Evolutionary conservation across 2,113 vertebrate genomes (phyloP).

Genomic region (Brachyistius frenatus): DNA sequence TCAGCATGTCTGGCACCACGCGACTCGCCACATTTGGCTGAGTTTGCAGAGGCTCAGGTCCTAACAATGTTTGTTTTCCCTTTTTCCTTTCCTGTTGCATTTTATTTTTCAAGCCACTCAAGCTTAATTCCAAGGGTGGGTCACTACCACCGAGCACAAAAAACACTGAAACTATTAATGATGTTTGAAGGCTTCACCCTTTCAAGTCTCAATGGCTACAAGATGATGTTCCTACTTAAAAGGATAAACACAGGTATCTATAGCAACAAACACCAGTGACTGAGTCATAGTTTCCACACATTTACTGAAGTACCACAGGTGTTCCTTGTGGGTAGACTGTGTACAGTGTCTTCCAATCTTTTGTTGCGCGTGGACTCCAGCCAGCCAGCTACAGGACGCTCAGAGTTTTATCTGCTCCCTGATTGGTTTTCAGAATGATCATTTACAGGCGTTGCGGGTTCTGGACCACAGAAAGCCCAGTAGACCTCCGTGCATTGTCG

Average conservation of each 20-base stretch:
- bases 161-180: conserved; percentile 8
- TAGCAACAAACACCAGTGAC: conserved; percentile 57
- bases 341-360: neutral
- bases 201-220: conserved; percentile 17
- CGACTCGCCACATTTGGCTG: conserved; percentile 58
- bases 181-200: conserved; percentile 9
- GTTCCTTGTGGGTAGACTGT: conserved; percentile 43
- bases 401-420: conserved; percentile 51
- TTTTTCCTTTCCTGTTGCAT: conserved; percentile 16
- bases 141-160: neutral
- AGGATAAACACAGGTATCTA: conserved; percentile 56
- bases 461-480: conserved; percentile 44
- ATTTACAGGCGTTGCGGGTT: conserved; percentile 23
- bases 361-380: conserved; percentile 17
- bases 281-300: conserved; percentile 71
- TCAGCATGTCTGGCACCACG: conserved; percentile 68
- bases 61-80: conserved; percentile 63
- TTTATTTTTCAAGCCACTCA: conserved; percentile 10
- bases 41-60: conserved; percentile 29
- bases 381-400: conserved; percentile 29
- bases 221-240: conserved; percentile 37
- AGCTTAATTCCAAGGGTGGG: conserved; percentile 5
- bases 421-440: conserved; percentile 42
- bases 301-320: conserved; percentile 49
- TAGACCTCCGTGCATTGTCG: conserved; percentile 48